Base-by-base conservation (phyloP, 1,140 invertebrate genomes). In the Drosophila sturtevanti region DNA sequence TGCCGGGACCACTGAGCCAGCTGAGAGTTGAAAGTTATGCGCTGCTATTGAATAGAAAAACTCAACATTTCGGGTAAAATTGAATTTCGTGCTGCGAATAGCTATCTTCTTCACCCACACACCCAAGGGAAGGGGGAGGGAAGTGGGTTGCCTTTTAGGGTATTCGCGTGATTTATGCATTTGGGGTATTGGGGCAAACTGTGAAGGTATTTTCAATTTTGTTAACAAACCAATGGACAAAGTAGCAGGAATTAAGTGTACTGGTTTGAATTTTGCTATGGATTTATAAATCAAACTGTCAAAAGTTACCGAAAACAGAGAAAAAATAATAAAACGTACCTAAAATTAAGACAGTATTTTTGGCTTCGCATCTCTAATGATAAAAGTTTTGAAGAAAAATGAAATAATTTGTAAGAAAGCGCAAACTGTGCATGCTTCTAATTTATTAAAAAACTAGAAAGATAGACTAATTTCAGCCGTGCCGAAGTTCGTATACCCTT, bases 91-190 rank as follows among this genome's bases (percentile, higher is more conserved):
- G 59, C 61, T 54, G 69, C 37, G 34, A 65, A 75, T 48, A 69
- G 44, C 34, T 68, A 75, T 41, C 59, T 22, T 14, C 59, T 37
- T 34, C 58, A 24, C 52, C 21, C 37, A 38, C 75, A n/a, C 76
- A 37, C 69, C 62, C 62, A 48, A 48, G 0, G 7, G 41, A n/a
- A n/a, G n/a, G n/a, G n/a, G n/a, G n/a, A n/a, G n/a, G n/a, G n/a
- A n/a, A n/a, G n/a, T n/a, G n/a, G 41, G 9, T 48, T n/a, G 63
- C 66, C 72, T 62, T 68, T 65, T 54, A 64, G 34, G 41, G 41
- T 48, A 67, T 80, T 54, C 73, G 66, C 62, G 78, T 85, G 82
- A 85, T 87, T 85, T 85, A 85, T 85, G 81, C 82, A 81, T 75
- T 87, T 72, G 78, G 82, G 78, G 55, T 78, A 52, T 31, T 35